Percentiles rank a stretch among this genome's conserved stretches.
These are phyloP conservation scores for Sycobia sp. DNA, from an alignment of 1,140 invertebrate genomes.

Conservation along the genomic window DNA sequence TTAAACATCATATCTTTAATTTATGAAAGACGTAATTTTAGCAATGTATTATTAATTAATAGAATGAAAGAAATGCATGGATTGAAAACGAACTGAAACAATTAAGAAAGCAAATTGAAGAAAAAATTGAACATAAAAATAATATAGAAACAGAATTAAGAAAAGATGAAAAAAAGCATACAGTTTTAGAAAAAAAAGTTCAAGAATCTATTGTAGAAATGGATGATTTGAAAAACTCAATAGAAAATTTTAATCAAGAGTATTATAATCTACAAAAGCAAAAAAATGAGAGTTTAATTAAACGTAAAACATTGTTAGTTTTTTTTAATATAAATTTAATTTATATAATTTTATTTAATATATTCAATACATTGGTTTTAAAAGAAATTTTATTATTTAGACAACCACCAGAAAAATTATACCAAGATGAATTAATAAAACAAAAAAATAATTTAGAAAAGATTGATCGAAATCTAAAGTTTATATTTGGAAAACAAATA, in stretches of 20 bases:
- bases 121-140: constrained; percentile 84
- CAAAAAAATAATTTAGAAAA: constrained; percentile 95
- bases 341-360: too few species aligned
- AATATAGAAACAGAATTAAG: constrained; percentile 86
- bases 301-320: constrained; percentile 77
- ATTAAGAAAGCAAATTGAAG: constrained; percentile 85
- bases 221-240: constrained; percentile 84
- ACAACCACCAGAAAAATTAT: constrained; percentile 86
- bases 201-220: constrained; percentile 86
- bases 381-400: constrained; percentile 33
- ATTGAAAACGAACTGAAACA: constrained; percentile 93
- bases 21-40: not conserved
- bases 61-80: constrained; percentile 95
- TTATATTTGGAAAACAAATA: constrained; percentile 96
- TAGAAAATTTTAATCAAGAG: constrained; percentile 94
- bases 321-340: too few species aligned
- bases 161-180: constrained; percentile 80
- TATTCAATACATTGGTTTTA: too few species aligned
- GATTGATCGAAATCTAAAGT: constrained; percentile 92
- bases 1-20: not conserved
- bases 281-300: constrained; percentile 91
- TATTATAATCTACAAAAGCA: constrained; percentile 95
- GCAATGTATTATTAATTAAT: too few species aligned
- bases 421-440: constrained; percentile 88
- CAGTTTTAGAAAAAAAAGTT: constrained; percentile 82